Conservation (phyloP, 1,140 invertebrate species). For the Sycophaga agraensis region DNA sequence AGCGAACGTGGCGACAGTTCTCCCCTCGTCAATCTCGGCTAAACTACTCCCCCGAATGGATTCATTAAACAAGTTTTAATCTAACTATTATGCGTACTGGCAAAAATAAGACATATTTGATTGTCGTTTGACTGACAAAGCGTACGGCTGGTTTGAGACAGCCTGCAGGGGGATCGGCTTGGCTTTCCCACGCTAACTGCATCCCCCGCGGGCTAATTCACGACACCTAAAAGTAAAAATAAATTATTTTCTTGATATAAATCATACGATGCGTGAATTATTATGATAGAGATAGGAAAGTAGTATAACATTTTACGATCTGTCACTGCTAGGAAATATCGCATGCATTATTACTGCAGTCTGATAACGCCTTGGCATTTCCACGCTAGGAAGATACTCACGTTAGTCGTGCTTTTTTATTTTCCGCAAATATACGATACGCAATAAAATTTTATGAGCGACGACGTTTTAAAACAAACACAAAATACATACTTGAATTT, state of each 20-base stretch:
- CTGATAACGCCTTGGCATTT: conserved; percentile 6
- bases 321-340: conserved; percentile 12
- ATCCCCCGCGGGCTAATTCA: too few species aligned
- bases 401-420: not conserved
- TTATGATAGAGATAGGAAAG: conserved; percentile 16
- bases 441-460: conserved; percentile 14
- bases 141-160: too few species aligned
- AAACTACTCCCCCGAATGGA: too few species aligned
- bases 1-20: too few species aligned
- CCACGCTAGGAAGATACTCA: conserved; percentile 3
- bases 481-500: not conserved
- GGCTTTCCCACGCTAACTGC: too few species aligned
- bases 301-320: conserved; percentile 6
- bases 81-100: too few species aligned
- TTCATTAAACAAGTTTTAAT: too few species aligned
- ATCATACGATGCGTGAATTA: conserved; percentile 5
- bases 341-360: conserved; percentile 12
- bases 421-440: not conserved
- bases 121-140: too few species aligned
- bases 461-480: not conserved
- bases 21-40: too few species aligned
- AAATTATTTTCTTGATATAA: conserved; percentile 12
- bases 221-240: too few species aligned
- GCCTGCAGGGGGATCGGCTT: too few species aligned
- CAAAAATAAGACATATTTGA: too few species aligned